Conservation (phyloP, 2,888 invertebrate species). For the Cheilosia soror region DNA sequence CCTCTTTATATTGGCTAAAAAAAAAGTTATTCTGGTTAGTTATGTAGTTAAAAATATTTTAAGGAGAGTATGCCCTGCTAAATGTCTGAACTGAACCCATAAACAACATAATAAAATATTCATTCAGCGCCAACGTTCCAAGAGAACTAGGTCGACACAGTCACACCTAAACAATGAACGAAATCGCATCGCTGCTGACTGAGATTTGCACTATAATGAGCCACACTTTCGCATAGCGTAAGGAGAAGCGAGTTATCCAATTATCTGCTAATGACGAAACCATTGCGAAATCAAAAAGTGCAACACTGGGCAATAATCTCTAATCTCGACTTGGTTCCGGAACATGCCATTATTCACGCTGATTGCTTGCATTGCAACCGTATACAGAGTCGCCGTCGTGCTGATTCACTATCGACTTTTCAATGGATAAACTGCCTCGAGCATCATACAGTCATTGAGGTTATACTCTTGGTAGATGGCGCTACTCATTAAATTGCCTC, state of each 20-base stretch:
- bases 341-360: conserved; percentile 31
- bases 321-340: conserved; percentile 18
- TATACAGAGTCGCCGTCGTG: background rate
- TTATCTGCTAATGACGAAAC: conserved; percentile 26
- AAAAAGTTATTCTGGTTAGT: too few species aligned
- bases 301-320: conserved; percentile 24
- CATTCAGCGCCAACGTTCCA: background rate
- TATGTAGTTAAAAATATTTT: too few species aligned
- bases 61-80: too few species aligned
- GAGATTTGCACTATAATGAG: conserved; percentile 11
- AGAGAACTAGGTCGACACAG: conserved; percentile 13
- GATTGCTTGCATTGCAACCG: conserved; percentile 7
- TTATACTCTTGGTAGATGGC: conserved; percentile 11
- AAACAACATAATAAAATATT: too few species aligned
- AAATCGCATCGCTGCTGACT: conserved; percentile 5
- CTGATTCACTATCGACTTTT: conserved; percentile 16
- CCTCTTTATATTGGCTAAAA: too few species aligned
- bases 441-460: background rate
- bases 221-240: conserved; percentile 22
- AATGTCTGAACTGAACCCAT: background rate
- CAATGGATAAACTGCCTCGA: background rate
- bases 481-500: conserved; percentile 10
- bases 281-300: conserved; percentile 48
- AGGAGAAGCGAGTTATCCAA: conserved; percentile 19
- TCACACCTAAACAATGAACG: conserved; percentile 13